A percentile compares a stretch with the other conserved stretches of the same genome.
Evolutionary conservation across 2,113 vertebrate species (phyloP).

Genomic region (Phalacrocorax brasilianus): DNA sequence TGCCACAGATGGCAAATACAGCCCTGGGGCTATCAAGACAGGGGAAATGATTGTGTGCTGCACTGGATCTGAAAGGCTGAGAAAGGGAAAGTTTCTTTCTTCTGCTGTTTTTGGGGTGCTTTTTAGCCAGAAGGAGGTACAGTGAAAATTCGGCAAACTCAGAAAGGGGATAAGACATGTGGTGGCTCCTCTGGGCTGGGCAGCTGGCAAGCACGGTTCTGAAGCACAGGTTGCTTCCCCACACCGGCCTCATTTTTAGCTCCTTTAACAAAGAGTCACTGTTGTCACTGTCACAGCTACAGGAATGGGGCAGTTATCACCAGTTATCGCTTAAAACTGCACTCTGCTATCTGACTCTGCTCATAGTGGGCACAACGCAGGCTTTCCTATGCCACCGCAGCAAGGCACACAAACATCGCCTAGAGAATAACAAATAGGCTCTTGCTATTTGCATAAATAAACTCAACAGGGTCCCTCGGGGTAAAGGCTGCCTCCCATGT

Average conservation of each 20-base stretch:
- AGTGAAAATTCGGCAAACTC: not conserved
- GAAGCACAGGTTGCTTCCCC: not conserved
- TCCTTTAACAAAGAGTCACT: not conserved
- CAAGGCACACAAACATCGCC: rapidly evolving
- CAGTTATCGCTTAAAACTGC: not conserved
- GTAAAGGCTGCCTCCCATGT: not conserved
- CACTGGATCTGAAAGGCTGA: not conserved
- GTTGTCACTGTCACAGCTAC: rapidly evolving
- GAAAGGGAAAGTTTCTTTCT: not conserved
- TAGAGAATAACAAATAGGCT: not conserved
- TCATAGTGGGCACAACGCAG: rapidly evolving
- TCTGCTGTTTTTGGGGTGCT: not conserved
- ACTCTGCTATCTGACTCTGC: rapidly evolving
- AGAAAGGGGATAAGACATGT: rapidly evolving
- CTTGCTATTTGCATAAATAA: not conserved
- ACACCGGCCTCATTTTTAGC: not conserved
- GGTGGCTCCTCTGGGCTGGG: not conserved
- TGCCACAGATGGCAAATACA: not conserved
- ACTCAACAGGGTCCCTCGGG: not conserved
- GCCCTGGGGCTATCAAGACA: not conserved
- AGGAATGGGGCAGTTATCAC: not conserved
- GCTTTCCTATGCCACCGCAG: not conserved
- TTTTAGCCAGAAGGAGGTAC: not conserved
- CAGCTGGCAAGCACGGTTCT: not conserved
- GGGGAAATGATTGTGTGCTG: not conserved